Conservation (phyloP, 1,140 invertebrate genomes). For the Triops cancriformis region DNA sequence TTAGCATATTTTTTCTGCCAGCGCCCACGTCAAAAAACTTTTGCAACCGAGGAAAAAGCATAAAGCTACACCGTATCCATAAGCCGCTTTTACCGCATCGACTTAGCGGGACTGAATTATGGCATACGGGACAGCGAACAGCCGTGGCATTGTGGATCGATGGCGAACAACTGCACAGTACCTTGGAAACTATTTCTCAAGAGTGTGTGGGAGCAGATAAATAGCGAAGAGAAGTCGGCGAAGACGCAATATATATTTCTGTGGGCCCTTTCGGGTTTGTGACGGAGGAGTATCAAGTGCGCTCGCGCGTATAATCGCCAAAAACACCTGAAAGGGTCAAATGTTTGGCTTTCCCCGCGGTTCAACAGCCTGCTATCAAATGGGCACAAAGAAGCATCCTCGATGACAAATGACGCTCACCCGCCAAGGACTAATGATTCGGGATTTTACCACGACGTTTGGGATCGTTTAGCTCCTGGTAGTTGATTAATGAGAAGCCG, state of each 20-base stretch:
- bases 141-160: neutral
- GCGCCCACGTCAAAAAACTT: too few relatives aligned
- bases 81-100: neutral
- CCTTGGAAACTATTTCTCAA: neutral
- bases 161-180: slow-evolving; percentile 9
- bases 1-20: too few relatives aligned
- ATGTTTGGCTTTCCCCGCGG: neutral
- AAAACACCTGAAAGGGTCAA: neutral
- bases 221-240: neutral
- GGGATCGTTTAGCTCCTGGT: neutral
- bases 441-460: neutral
- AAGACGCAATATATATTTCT: neutral
- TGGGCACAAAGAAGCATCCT: neutral
- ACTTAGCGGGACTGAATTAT: neutral
- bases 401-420: neutral
- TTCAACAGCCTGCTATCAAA: neutral
- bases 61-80: neutral
- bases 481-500: neutral
- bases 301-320: neutral
- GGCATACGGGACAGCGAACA: neutral
- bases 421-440: neutral
- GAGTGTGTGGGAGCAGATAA: neutral
- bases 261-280: neutral
- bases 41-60: neutral
- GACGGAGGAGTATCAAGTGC: neutral